A percentile compares a stretch with the other conserved stretches of the same genome.
These are phyloP conservation scores for Montipora capitata DNA, from an alignment of 92 coral and sea anemone species.

Conservation along the genomic window DNA sequence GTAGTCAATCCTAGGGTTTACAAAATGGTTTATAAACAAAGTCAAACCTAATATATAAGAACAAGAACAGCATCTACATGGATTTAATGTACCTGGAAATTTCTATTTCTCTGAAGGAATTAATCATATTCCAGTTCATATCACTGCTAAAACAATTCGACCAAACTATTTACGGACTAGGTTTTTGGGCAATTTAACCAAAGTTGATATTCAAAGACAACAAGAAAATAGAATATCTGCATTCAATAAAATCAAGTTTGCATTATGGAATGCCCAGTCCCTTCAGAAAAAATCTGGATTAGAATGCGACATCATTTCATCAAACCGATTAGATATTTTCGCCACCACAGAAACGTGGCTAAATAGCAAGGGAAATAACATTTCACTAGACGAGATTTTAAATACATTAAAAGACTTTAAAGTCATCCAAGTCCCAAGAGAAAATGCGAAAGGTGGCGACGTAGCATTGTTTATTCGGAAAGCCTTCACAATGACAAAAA, in stretches of 20 bases:
- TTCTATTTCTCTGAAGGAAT: not conserved
- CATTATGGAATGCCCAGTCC: constrained; percentile 23
- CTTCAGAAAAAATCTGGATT: constrained; percentile 16
- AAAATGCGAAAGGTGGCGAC: constrained; percentile 52
- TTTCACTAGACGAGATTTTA: constrained; percentile 31
- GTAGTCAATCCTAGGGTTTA: no score
- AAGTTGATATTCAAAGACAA: not conserved
- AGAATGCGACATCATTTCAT: constrained; percentile 23
- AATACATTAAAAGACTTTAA: constrained; percentile 30
- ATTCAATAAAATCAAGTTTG: constrained; percentile 12
- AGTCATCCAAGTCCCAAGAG: constrained; percentile 42
- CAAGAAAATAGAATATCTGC: constrained; percentile 5
- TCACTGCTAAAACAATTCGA: not conserved
- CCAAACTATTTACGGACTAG: not conserved
- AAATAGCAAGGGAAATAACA: not conserved
- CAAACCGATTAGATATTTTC: constrained; percentile 26
- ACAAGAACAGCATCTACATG: not conserved
- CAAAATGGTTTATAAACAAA: no score
- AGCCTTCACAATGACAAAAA: constrained; percentile 18
- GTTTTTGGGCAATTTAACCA: constrained; percentile 7
- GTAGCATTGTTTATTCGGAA: constrained; percentile 38
- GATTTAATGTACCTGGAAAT: not conserved
- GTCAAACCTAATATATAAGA: not conserved
- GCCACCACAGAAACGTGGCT: constrained; percentile 44
- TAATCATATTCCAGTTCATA: constrained; percentile 7